Base-by-base conservation (phyloP, 2,797 vertebrate genomes). In the Chloroceryle amazona region DNA sequence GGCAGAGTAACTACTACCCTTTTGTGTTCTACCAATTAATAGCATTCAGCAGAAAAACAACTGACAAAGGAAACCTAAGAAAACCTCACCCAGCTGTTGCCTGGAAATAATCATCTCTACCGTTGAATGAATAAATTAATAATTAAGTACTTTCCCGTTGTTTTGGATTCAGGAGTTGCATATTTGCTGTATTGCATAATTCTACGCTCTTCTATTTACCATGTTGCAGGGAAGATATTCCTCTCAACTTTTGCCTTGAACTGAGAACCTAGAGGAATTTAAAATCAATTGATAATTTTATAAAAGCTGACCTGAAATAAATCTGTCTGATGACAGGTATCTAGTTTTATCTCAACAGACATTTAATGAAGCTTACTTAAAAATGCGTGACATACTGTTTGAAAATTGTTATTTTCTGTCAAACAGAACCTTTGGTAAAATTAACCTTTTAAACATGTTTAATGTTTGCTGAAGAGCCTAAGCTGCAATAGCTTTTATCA, bases 71-170 rank as follows among this genome's bases (percentile, higher is more conserved):
- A 72, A 82, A 52, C 11, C 4, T 44, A 73, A 41, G 63, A 66
- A 65, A 47, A 52, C 15, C 39, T 75, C n/a, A 70, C 29, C 10
- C 26, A 62, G 1, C 13, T 67, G 13, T 60, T 79, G 41, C 47
- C 35, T 86, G 61, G 31, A 52, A 83, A 62, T 83, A 66, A 23
- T 74, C 8, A 26, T 58, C 37, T 80, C 13, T 72, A 26, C 25
- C 37, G 1, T 19, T 0, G 0, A 66, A 51, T 44, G 9, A 51
- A n/a, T 61, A 9, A 5, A 10, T 35, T 11, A 72, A 58, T 49
- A 51, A 47, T 70, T 81, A 39, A 20, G 25, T 76, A 12, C 22
- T 62, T 82, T 73, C 18, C n/a, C 8, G 4, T 63, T 3, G 2
- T 41, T 88, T 70, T 86, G n/a, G 18, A 70, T 81, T 74, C 39